Conservation (phyloP, 2,797 vertebrate genomes). For the Bovichtus variegatus region DNA sequence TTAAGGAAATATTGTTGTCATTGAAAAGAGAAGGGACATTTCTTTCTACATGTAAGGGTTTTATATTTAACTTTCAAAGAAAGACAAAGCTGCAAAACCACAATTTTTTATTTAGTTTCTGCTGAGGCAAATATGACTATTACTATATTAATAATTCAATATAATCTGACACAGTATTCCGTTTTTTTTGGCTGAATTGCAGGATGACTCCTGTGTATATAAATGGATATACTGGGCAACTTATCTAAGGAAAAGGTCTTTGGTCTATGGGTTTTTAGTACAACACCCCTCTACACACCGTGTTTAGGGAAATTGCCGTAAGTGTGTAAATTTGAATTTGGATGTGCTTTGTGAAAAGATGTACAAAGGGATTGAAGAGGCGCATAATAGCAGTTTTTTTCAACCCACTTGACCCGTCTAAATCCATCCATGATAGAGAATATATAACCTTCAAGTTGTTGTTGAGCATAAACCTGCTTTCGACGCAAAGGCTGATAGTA, state of each 20-base stretch:
- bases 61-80: conserved; percentile 18
- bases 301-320: neutral
- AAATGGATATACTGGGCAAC: neutral
- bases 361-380: neutral
- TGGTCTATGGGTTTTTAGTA: neutral
- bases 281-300: neutral
- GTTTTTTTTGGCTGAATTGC: neutral
- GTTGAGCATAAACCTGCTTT: neutral
- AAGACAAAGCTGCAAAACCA: conserved; percentile 13
- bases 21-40: neutral
- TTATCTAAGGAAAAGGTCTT: neutral
- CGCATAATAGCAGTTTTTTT: neutral
- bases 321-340: conserved; percentile 1
- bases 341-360: conserved; percentile 1
- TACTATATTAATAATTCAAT: conserved; percentile 1
- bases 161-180: neutral
- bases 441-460: neutral
- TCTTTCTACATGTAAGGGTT: neutral
- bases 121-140: conserved; percentile 6
- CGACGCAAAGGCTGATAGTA: neutral
- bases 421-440: neutral
- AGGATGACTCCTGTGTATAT: neutral
- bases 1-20: neutral
- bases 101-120: neutral
- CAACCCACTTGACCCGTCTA: neutral